Percentiles rank a stretch among this genome's conserved stretches.
Conservation (phyloP, 23 tunicate species). For the Aplidium turbinatum region DNA sequence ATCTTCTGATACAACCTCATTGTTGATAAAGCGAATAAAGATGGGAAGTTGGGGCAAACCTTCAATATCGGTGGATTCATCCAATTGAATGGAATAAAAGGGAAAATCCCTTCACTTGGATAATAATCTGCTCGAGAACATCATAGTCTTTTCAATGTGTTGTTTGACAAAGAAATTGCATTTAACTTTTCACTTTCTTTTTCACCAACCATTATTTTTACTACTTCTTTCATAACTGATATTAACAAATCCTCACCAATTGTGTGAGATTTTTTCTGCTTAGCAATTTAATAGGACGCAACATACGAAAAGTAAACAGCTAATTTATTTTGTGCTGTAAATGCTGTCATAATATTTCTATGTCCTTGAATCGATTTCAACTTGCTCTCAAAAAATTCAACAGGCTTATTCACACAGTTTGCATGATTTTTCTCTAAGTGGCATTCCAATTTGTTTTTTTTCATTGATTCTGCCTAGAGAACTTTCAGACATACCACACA, state of each 20-base stretch:
- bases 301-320: conserved; percentile 31
- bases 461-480: conserved; percentile 51
- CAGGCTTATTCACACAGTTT: conserved; percentile 15
- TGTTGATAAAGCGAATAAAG: conserved; percentile 33
- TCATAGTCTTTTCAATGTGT: conserved; percentile 26
- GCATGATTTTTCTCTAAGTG: conserved; percentile 34
- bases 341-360: conserved; percentile 37
- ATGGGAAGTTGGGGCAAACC: conserved; percentile 34
- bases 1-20: conserved; percentile 31
- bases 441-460: conserved; percentile 28
- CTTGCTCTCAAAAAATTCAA: conserved; percentile 42
- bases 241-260: conserved; percentile 24
- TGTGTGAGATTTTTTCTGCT: too few species aligned
- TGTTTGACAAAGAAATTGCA: conserved; percentile 29
- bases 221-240: conserved; percentile 29
- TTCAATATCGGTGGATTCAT: conserved; percentile 32
- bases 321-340: conserved; percentile 19
- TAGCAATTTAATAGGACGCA: conserved; percentile 31
- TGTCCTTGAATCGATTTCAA: conserved; percentile 14
- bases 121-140: conserved; percentile 34
- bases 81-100: conserved; percentile 28
- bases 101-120: conserved; percentile 33
- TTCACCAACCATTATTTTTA: conserved; percentile 34
- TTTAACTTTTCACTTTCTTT: conserved; percentile 32
- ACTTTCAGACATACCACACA: conserved; percentile 45